Conservation (phyloP, 92 coral and sea anemone genomes). For the Epizoanthus stellaris region DNA sequence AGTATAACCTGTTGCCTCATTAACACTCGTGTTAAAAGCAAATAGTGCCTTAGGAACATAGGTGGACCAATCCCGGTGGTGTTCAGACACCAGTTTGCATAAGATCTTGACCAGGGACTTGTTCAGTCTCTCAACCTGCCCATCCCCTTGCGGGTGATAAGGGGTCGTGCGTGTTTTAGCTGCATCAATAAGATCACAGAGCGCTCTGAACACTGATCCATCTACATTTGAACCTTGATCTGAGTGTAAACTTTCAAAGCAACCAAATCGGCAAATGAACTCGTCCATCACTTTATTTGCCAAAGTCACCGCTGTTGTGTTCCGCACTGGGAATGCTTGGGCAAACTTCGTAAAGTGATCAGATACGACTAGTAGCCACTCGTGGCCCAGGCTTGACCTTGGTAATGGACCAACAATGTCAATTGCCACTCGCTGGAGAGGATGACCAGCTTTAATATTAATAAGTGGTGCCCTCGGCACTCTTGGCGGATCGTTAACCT, state of each 20-base stretch:
- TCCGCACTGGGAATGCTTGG: constrained; percentile 45
- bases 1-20: no score
- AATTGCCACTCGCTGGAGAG: constrained; percentile 49
- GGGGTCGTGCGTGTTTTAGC: no score
- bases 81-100: constrained; percentile 32
- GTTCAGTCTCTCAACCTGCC: no score
- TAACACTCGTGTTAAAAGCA: no score
- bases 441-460: constrained; percentile 51
- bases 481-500: constrained; percentile 13
- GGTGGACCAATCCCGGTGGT: no score
- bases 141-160: no score
- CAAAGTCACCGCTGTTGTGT: constrained; percentile 32
- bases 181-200: constrained; percentile 37
- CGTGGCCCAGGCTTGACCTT: constrained; percentile 17
- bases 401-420: constrained; percentile 50
- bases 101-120: constrained; percentile 33
- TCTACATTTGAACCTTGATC: no score
- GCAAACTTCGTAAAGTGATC: constrained; percentile 57
- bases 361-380: constrained; percentile 58
- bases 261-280: constrained; percentile 44
- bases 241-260: no score
- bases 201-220: constrained; percentile 17
- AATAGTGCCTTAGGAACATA: no score
- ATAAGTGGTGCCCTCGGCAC: neutral
- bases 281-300: constrained; percentile 52